Conservation (phyloP, 2,797 vertebrate species). For the Thunnus albacares region DNA sequence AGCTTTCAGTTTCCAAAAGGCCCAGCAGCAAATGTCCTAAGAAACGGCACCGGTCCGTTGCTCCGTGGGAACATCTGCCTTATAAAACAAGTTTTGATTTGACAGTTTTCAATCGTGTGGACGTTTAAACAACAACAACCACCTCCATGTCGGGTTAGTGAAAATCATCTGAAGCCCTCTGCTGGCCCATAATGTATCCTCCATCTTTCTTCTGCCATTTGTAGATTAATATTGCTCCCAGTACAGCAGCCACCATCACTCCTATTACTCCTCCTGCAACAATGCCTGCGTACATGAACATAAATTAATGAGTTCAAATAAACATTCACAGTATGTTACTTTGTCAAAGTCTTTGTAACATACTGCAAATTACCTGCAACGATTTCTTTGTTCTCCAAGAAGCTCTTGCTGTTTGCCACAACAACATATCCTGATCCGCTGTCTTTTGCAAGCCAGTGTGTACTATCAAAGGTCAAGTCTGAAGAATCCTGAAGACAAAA, state of each 20-base stretch:
- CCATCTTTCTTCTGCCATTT: slow-evolving; percentile 89
- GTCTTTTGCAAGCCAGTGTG: background rate
- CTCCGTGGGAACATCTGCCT: no score
- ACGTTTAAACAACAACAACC: slow-evolving; percentile 13
- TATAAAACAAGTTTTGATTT: background rate
- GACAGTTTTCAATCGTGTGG: background rate
- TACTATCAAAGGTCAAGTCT: background rate
- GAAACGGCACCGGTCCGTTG: background rate
- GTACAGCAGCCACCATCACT: slow-evolving; percentile 80
- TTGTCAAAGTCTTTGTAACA: background rate
- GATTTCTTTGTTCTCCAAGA: slow-evolving; percentile 58
- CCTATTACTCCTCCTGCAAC: slow-evolving; percentile 89
- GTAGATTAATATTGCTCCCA: slow-evolving; percentile 89
- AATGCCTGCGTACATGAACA: slow-evolving; percentile 80
- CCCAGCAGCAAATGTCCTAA: background rate
- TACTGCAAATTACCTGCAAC: slow-evolving; percentile 58
- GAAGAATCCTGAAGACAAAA: slow-evolving; percentile 60
- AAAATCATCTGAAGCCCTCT: slow-evolving; percentile 83
- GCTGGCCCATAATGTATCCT: slow-evolving; percentile 86
- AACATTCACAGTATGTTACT: background rate
- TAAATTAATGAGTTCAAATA: slow-evolving; percentile 5
- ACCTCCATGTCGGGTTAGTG: slow-evolving; percentile 68
- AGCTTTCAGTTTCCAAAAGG: background rate
- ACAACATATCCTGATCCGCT: background rate
- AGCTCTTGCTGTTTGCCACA: slow-evolving; percentile 39